Conservation (phyloP, 64 coral and sea anemone species). For the Acropora tenuis region DNA sequence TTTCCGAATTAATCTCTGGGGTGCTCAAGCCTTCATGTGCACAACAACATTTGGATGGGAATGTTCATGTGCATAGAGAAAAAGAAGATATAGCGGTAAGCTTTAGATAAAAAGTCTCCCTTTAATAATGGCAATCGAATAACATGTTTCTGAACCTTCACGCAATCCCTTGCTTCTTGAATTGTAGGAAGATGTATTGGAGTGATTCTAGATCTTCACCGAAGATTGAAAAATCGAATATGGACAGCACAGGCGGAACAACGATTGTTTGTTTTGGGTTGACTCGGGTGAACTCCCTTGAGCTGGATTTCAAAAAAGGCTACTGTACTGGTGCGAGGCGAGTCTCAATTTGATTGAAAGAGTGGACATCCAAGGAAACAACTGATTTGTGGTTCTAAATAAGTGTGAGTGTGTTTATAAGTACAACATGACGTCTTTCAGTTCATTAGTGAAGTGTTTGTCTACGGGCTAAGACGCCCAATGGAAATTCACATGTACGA, state of each 20-base stretch:
- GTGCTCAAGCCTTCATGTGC: neutral
- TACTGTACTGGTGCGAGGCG: conserved; percentile 76
- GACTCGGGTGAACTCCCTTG: conserved; percentile 55
- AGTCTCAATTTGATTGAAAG: conserved; percentile 65
- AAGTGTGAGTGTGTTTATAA: too few species aligned
- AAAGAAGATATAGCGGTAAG: neutral
- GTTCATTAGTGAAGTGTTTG: neutral
- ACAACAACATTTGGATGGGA: neutral
- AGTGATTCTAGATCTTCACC: conserved; percentile 59
- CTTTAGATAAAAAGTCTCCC: neutral
- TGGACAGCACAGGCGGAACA: conserved; percentile 71
- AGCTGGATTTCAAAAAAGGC: conserved; percentile 61
- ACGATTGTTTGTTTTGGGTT: conserved; percentile 47
- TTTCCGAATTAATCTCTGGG: neutral
- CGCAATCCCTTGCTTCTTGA: neutral
- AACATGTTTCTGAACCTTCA: neutral
- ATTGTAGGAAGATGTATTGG: conserved; percentile 82
- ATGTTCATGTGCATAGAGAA: neutral
- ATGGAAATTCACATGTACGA: neutral
- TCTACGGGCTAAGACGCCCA: conserved; percentile 18
- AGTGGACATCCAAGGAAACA: conserved; percentile 55
- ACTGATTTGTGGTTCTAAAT: conserved; percentile 23
- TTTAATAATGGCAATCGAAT: neutral
- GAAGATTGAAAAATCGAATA: conserved; percentile 75
- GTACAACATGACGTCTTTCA: conserved; percentile 51